Percentiles rank a stretch among this genome's conserved stretches.
Evolutionary conservation across 2,888 invertebrate genomes (phyloP).

Genomic region (Ypsolopha sequella): DNA sequence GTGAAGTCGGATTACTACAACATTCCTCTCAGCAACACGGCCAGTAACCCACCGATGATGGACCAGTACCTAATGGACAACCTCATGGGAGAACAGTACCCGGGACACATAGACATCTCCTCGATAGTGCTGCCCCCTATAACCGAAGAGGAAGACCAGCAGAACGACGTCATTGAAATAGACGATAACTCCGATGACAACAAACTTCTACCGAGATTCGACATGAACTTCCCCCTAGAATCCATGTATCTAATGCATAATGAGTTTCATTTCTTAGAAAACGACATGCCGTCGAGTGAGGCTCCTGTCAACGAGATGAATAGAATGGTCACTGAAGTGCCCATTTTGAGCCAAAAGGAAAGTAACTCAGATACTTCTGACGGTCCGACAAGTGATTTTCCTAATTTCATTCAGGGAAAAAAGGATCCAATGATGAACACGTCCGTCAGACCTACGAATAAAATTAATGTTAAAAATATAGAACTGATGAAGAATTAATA

Average conservation of each 20-base stretch:
- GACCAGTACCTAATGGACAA: constrained; percentile 59
- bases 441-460: constrained; percentile 48
- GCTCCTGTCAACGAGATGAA: constrained; percentile 36
- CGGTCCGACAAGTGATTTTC: constrained; percentile 28
- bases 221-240: constrained; percentile 55
- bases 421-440: constrained; percentile 65
- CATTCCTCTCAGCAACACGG: constrained; percentile 34
- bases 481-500: constrained; percentile 57
- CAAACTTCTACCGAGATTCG: constrained; percentile 49
- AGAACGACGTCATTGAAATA: constrained; percentile 59
- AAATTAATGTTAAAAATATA: constrained; percentile 63
- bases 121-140: constrained; percentile 41
- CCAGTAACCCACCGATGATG: constrained; percentile 41
- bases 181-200: constrained; percentile 62
- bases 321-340: constrained; percentile 47
- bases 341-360: constrained; percentile 44
- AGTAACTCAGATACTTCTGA: constrained; percentile 27
- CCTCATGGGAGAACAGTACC: constrained; percentile 52
- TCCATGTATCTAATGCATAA: constrained; percentile 56
- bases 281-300: constrained; percentile 33
- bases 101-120: constrained; percentile 45
- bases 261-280: constrained; percentile 58
- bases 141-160: constrained; percentile 35
- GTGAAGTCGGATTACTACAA: constrained; percentile 58
- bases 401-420: constrained; percentile 47